These are phyloP conservation scores for Brienomyrus brachyistius DNA, from an alignment of 2,113 vertebrate genomes.

Conservation along the genomic window DNA sequence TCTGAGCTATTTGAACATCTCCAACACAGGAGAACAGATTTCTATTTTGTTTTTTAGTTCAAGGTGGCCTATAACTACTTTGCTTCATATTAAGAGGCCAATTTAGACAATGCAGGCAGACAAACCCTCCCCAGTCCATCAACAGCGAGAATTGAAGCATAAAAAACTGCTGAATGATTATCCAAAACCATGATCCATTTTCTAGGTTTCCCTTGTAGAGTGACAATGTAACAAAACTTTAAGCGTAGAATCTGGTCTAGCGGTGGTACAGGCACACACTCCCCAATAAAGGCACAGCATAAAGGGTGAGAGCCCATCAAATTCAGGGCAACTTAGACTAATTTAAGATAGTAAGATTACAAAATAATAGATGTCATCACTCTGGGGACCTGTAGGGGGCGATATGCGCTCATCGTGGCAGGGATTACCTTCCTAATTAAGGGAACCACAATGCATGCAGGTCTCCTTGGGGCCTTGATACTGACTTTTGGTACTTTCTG, in stretches of 20 bases:
- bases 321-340: not conserved
- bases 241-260: not conserved
- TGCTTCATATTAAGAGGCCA: not conserved
- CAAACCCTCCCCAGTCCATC: not conserved
- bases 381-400: not conserved
- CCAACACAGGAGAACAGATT: not conserved
- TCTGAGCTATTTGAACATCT: not conserved
- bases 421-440: not conserved
- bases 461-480: not conserved
- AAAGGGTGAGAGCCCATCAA: not conserved
- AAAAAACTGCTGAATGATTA: not conserved
- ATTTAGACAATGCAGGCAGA: not conserved
- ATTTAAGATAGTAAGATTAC: not conserved
- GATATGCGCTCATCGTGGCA: not conserved
- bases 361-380: not conserved
- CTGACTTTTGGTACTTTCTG: not conserved
- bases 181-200: not conserved
- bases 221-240: not conserved
- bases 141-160: not conserved
- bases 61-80: not conserved
- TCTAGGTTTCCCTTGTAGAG: not conserved
- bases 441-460: not conserved
- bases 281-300: not conserved
- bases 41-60: not conserved
- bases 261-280: not conserved